These are phyloP conservation scores for Halesus radiatus DNA, from an alignment of 1,140 invertebrate genomes.

Conservation along the genomic window DNA sequence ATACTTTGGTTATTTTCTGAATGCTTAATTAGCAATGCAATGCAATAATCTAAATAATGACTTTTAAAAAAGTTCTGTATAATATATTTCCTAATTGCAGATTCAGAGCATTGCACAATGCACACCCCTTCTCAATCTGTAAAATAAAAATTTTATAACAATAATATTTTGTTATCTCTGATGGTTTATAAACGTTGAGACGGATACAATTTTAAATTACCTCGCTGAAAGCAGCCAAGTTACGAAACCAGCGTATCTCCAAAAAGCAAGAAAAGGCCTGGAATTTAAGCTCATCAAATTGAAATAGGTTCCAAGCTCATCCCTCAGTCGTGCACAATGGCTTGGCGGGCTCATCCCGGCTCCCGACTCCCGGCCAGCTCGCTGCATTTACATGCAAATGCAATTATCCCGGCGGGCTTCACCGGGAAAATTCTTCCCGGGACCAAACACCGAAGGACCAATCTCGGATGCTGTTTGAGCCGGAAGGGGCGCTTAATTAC, in stretches of 20 bases:
- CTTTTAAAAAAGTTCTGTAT: too few species aligned
- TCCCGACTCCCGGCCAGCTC: background rate
- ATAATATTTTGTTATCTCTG: too few species aligned
- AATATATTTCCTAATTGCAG: too few species aligned
- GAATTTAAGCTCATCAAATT: background rate
- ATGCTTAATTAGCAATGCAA: too few species aligned
- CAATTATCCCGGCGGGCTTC: slow-evolving; percentile 16
- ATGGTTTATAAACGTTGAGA: too few species aligned
- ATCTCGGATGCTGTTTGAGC: slow-evolving; percentile 1
- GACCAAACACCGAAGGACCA: background rate
- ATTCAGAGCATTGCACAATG: too few species aligned
- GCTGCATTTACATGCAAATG: slow-evolving; percentile 38
- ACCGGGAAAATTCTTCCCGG: slow-evolving; percentile 3
- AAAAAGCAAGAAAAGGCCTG: background rate
- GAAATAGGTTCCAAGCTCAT: background rate
- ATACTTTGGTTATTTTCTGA: too few species aligned
- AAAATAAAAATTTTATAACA: too few species aligned
- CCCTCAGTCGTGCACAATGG: background rate
- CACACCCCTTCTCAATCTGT: too few species aligned
- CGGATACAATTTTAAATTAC: too few species aligned
- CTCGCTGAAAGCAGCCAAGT: too few species aligned
- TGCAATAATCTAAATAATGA: too few species aligned
- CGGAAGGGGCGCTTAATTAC: slow-evolving; percentile 1
- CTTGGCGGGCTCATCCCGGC: slow-evolving; percentile 7
- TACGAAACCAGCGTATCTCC: background rate